Base-by-base conservation (phyloP, 2,797 vertebrate genomes). In the Cottoperca gobio region DNA sequence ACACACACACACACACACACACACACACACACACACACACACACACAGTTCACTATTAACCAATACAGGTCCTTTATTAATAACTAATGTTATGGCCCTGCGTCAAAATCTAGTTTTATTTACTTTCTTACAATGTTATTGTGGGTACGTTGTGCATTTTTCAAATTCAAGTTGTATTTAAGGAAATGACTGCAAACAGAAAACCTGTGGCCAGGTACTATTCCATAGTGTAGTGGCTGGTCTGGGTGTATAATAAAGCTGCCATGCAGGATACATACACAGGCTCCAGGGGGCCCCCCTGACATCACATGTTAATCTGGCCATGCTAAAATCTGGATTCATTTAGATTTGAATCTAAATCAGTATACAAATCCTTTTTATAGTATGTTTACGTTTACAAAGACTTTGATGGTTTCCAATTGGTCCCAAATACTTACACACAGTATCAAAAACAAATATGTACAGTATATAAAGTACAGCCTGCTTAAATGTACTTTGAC, bases 1-100 rank as follows among this genome's bases (percentile, higher is more conserved):
- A 58, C 58, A 48, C 58, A 21, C 52, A 49, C n/a, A n/a, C n/a
- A n/a, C n/a, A n/a, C n/a, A n/a, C n/a, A n/a, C n/a, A n/a, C n/a
- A n/a, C 59, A 61, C 42, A 79, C 68, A 74, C 68, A 76, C 66
- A 58, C 68, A 55, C 26, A 40, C 37, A 60, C 53, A 61, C 42
- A 78, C 70, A 76, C 67, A 76, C 66, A 61, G 2, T 43, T 33
- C 5, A 43, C 6, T 8, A 12, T 24, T 4, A 33, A 45, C 14
- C 17, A 26, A 16, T 26, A n/a, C 3, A 46, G 9, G 6, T 58
- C 10, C n/a, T 55, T 68, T 1, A 19, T 43, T 55, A 23, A 24
- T 13, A 11, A n/a, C n/a, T 17, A 3, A 6, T 42, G 12, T 5
- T 35, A 12, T 35, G n/a, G n/a, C 17, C 17, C 16, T 52, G 26